A percentile compares a stretch with the other conserved stretches of the same genome.
These are phyloP conservation scores for Pristionchus arcanus DNA, from an alignment of 2,888 invertebrate species.

Conservation along the genomic window DNA sequence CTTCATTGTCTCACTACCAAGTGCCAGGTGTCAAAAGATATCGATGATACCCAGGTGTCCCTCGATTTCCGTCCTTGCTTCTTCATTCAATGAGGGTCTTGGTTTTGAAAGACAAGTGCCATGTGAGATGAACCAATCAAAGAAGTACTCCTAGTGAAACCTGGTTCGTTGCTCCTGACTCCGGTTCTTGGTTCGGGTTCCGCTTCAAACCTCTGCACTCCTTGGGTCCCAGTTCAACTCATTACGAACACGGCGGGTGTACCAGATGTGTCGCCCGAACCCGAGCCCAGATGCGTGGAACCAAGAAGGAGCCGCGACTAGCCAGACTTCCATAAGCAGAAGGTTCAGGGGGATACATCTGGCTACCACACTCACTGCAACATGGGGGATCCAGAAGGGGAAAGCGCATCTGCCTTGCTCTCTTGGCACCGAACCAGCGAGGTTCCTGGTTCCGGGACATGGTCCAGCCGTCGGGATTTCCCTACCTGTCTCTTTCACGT, in stretches of 20 bases:
- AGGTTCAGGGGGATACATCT: constrained; percentile 26
- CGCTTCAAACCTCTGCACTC: neutral
- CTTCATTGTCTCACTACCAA: neutral
- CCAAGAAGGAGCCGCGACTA: neutral
- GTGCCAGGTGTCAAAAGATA: constrained; percentile 15
- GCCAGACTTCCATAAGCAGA: constrained; percentile 46
- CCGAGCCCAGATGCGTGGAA: constrained; percentile 16
- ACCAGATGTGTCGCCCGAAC: constrained; percentile 5
- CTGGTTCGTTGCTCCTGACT: no score
- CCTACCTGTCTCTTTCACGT: no score
- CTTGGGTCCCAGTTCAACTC: neutral
- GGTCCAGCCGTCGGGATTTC: no score
- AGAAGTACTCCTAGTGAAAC: no score
- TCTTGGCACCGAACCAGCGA: neutral
- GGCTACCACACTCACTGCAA: constrained; percentile 12
- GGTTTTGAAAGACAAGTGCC: no score
- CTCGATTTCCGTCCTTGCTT: neutral
- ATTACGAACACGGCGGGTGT: constrained; percentile 15
- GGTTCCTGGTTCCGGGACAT: neutral
- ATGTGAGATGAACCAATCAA: no score
- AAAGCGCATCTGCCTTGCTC: neutral
- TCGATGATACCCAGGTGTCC: neutral
- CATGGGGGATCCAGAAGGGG: neutral
- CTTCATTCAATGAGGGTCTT: neutral
- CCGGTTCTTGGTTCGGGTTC: neutral